phyloP scores from a whole-genome alignment of 2,797 vertebrate genomes.

The Pangasius djambal region DNA sequence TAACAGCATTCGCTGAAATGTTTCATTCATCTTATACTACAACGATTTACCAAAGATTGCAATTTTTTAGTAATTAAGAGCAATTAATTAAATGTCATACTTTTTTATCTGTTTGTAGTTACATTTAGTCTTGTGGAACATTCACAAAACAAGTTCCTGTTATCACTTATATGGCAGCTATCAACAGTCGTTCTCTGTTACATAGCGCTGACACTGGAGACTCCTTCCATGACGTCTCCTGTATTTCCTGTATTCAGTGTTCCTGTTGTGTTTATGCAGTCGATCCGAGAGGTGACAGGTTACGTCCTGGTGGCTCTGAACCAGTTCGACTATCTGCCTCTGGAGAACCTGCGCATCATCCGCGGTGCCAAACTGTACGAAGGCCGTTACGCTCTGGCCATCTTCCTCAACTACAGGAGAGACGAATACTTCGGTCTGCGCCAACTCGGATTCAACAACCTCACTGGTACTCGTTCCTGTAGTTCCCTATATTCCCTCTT shows the following conservation, averaged over 20 bases:
- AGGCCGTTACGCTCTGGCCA: constrained; percentile 88
- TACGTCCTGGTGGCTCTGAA: constrained; percentile 96
- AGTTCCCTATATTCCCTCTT: neutral
- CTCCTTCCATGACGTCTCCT: neutral
- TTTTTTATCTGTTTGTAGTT: neutral
- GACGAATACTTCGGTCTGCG: constrained; percentile 92
- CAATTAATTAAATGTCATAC: neutral
- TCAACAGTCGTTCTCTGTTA: neutral
- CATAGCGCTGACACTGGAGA: no score
- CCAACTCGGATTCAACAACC: constrained; percentile 89
- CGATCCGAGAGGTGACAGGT: constrained; percentile 93
- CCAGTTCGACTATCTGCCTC: constrained; percentile 94
- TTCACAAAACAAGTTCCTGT: neutral
- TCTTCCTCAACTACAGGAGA: constrained; percentile 92
- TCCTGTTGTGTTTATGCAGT: neutral
- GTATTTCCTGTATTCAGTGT: neutral
- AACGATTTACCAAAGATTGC: no score
- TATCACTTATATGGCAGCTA: neutral
- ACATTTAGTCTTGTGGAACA: neutral
- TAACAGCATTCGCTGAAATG: no score
- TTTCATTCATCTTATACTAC: no score
- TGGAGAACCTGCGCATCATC: constrained; percentile 96
- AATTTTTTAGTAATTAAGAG: neutral
- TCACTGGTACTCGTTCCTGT: constrained; percentile 77
- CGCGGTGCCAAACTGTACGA: constrained; percentile 95